Evolutionary conservation across 1,140 invertebrate genomes (phyloP), one percentile per base, ranked within the genome.

Genomic region (Phenacoccus solenopsis): DNA sequence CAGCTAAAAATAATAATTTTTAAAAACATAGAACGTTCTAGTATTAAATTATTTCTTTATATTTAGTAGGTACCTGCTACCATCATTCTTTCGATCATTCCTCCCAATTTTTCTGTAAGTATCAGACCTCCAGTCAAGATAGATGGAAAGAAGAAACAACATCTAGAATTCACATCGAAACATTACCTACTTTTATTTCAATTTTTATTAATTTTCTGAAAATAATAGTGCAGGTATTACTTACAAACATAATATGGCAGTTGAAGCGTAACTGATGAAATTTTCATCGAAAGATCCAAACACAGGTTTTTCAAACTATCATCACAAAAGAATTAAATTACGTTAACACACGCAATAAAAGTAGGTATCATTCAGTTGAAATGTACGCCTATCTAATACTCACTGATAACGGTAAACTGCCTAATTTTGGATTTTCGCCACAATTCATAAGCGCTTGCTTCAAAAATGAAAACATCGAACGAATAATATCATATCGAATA

Each of bases 241-340:
- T 87, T 81, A 94, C 91, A 91, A 93, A 73, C 96, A 81, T 76
- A 96, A 92, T 70, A 97, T 90, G 73, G 94, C 94, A 56, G 94
- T 94, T 22, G 94, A 93, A 72, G 96, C 94, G 79, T 96, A 97
- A 78, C 96, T 91, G 1, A 92, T 94, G 77, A 96, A 96, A 70
- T 89, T 92, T 21, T 93, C 91, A 75, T 90, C 84, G 75, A 84
- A 86, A 28, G 86, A 85, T 68, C 94, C 94, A 79, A 96, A 97
- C 73, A 98, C 87, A 9, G 93, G 91, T n/a, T 74, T 71, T 56
- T 74, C 70, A 56, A 75, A 72, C 75, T 76, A 70, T 10, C 74
- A 75, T 24, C 20, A 59, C 7, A 49, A 20, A 67, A 71, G 28
- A 16, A 38, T 1, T 25, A 56, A 10, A 25, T 57, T 20, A 30